Percentiles rank a stretch among this genome's conserved stretches.
Evolutionary conservation across 2,888 invertebrate genomes (phyloP).

Genomic region (Gastrophysa polygoni): DNA sequence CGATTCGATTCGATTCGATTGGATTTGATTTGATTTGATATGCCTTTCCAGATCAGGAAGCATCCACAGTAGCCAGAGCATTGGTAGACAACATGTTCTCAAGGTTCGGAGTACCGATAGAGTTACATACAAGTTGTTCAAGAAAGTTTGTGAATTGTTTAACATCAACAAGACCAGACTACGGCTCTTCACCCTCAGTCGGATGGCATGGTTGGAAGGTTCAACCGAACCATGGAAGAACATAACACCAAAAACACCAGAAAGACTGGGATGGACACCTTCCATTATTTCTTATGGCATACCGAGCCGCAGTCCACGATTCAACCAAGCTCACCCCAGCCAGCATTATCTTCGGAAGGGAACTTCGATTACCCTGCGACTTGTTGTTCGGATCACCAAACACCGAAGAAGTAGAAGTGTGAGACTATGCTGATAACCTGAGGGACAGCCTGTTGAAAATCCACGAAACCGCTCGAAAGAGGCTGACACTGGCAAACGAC

Average conservation of each 20-base stretch:
- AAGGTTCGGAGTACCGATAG: too few relatives aligned
- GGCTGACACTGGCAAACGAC: neutral
- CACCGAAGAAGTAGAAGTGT: neutral
- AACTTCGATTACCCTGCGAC: constrained; percentile 22
- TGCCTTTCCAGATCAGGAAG: neutral
- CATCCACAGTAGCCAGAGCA: too few relatives aligned
- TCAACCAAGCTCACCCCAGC: constrained; percentile 16
- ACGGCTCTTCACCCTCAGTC: too few relatives aligned
- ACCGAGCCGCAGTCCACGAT: constrained; percentile 12
- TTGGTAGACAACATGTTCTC: too few relatives aligned
- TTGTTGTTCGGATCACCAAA: constrained; percentile 10
- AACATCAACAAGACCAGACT: neutral
- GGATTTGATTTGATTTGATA: neutral
- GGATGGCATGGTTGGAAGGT: constrained; percentile 33
- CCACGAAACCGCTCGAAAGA: neutral
- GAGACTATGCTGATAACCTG: neutral
- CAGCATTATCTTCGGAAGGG: constrained; percentile 19
- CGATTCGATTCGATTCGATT: neutral
- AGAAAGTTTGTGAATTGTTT: neutral
- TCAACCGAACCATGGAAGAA: constrained; percentile 35
- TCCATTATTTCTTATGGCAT: constrained; percentile 10
- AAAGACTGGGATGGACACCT: constrained; percentile 22
- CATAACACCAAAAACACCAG: constrained; percentile 20
- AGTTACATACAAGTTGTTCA: neutral
- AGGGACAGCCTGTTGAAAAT: neutral